Percentiles rank a stretch among this genome's conserved stretches.
phyloP scores from a whole-genome alignment of 2,888 invertebrate species.

The Patella depressa region DNA sequence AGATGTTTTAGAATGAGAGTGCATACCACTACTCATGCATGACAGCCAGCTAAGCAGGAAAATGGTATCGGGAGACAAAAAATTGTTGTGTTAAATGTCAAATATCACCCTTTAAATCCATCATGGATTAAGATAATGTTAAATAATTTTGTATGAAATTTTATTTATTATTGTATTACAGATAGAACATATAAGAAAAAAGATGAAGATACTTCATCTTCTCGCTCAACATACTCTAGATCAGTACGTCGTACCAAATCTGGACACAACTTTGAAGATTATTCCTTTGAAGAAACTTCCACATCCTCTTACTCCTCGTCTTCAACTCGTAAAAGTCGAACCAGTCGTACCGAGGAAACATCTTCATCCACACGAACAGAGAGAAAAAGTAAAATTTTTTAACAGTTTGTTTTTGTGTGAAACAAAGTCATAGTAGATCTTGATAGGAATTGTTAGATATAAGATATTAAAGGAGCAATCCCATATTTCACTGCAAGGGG shows the following conservation, averaged over 20 bases:
- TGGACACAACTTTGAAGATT: slow-evolving; percentile 39
- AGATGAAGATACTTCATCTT: slow-evolving; percentile 19
- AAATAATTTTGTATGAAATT: too few relatives aligned
- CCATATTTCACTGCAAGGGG: too few relatives aligned
- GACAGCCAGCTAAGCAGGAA: too few relatives aligned
- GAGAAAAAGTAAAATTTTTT: slow-evolving; percentile 34
- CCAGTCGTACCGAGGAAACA: slow-evolving; percentile 24
- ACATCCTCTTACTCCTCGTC: slow-evolving; percentile 19
- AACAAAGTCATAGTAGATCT: too few relatives aligned
- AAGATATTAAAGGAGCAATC: too few relatives aligned
- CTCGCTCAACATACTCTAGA: slow-evolving; percentile 36
- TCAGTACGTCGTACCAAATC: slow-evolving; percentile 44
- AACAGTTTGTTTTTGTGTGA: background rate
- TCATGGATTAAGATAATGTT: too few relatives aligned
- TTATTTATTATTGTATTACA: slow-evolving; percentile 30
- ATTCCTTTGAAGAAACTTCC: slow-evolving; percentile 33
- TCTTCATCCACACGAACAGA: slow-evolving; percentile 30
- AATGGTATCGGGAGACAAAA: too few relatives aligned
- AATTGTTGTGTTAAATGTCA: too few relatives aligned
- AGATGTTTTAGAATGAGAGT: too few relatives aligned
- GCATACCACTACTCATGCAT: too few relatives aligned
- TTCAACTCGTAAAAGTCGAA: slow-evolving; percentile 6
- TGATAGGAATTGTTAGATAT: too few relatives aligned
- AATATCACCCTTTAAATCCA: too few relatives aligned
- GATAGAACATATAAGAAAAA: slow-evolving; percentile 46